These are phyloP conservation scores for Paraescarpia echinospica DNA, from an alignment of 1,140 invertebrate species.

Conservation along the genomic window DNA sequence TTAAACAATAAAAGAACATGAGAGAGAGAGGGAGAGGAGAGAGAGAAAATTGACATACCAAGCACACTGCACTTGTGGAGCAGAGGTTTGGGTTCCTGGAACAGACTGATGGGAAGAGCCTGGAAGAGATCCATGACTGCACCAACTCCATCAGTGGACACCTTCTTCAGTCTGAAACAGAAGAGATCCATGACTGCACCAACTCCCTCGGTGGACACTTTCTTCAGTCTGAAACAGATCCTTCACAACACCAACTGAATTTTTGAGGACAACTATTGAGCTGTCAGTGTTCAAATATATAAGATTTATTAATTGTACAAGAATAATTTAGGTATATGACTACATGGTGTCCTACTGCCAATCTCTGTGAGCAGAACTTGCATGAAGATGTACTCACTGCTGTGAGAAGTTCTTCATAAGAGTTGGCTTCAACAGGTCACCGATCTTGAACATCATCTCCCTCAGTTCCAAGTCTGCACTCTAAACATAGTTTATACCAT, in stretches of 20 bases:
- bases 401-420: constrained; percentile 30
- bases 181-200: background rate
- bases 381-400: background rate
- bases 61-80: constrained; percentile 47
- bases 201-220: constrained; percentile 63
- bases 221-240: constrained; percentile 60
- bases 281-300: background rate
- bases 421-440: constrained; percentile 60
- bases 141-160: constrained; percentile 64
- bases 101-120: constrained; percentile 44
- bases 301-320: background rate
- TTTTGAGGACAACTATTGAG: background rate
- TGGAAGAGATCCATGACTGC: constrained; percentile 68
- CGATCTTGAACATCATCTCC: constrained; percentile 62
- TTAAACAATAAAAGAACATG: too few species aligned
- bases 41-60: constrained; percentile 28
- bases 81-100: constrained; percentile 46
- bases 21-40: background rate
- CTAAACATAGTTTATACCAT: constrained; percentile 42
- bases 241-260: background rate
- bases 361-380: constrained; percentile 10
- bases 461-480: constrained; percentile 68
- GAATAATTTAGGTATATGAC: background rate
- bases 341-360: constrained; percentile 30
- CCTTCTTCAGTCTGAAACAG: constrained; percentile 61